Evolutionary conservation across 2,797 vertebrate genomes (phyloP).

Genomic region (Euphonia xanthogaster): DNA sequence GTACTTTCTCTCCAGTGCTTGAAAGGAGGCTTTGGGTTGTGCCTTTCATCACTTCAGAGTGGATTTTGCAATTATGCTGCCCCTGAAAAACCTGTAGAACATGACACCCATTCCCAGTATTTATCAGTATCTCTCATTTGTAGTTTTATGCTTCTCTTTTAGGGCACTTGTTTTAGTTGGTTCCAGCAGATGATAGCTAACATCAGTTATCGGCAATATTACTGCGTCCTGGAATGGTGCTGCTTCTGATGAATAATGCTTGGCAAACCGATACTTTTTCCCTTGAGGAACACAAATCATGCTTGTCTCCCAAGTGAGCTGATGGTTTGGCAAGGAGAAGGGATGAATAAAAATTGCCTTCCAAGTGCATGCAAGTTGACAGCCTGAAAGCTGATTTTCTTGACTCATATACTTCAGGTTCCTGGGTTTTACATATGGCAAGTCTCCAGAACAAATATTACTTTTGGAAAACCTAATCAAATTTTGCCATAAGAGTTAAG

Average conservation of each 20-base stretch:
- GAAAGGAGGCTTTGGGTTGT: neutral
- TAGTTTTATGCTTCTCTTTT: neutral
- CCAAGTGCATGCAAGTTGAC: conserved; percentile 13
- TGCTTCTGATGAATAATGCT: neutral
- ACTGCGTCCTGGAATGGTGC: neutral
- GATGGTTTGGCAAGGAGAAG: conserved; percentile 35
- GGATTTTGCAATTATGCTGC: neutral
- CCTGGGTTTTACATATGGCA: conserved; percentile 41
- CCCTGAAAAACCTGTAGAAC: neutral
- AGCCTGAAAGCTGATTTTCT: conserved; percentile 46
- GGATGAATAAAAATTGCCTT: conserved; percentile 46
- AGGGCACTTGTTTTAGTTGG: neutral
- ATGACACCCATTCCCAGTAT: neutral
- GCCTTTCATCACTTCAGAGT: neutral
- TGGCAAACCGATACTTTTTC: neutral
- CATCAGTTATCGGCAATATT: neutral
- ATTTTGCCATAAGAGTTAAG: conserved; percentile 43
- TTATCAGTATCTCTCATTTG: neutral
- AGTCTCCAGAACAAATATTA: conserved; percentile 65
- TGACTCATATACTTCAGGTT: conserved; percentile 22
- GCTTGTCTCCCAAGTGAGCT: conserved; percentile 2
- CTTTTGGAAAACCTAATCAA: conserved; percentile 51
- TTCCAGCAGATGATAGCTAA: neutral
- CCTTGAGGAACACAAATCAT: neutral
- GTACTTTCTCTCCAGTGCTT: neutral